Base-by-base conservation (phyloP, 2,888 invertebrate species). In the Drosophila phalerata region DNA sequence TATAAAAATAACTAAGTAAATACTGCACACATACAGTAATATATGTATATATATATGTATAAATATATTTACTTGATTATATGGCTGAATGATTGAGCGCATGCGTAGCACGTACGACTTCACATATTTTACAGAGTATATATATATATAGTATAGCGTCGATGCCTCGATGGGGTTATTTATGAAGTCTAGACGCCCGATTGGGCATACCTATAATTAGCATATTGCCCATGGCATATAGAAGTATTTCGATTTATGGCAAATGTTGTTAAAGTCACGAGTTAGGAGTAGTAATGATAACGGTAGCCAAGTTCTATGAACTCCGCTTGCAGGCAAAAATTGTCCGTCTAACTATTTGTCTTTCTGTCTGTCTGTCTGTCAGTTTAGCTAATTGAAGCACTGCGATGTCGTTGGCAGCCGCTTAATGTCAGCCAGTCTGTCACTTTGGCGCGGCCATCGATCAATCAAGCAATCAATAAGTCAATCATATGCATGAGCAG, bases 181-280 rank as follows among this genome's bases (percentile, higher is more conserved):
- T 85, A 85, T 85, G 81, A 73, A 86, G 85, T 85, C 85, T 85
- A 85, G 88, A 85, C 88, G 48, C 82, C 52, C 48, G 76, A 76
- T 85, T 80, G 85, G 84, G 85, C 85, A 80, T 76, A 69, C 64
- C 55, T 85, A 70, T 76, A 76, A 84, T 84, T 87, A 87, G 78
- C 82, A 84, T 81, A 66, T 40, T 48, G 37, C 15, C 30, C 32
- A 40, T 45, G 45, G 48, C 57, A 58, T 38, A 56, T 51, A 55
- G 43, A 51, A 30, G 13, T 49, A 51, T 34, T 22, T 43, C 34
- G 40, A 56, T 63, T 47, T 56, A 56, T 48, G 11, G 28, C 43
- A 37, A 64, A 19, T 62, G 42, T 30, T 55, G 42, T 38, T 60
- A 8, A 22, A 22, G 15, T 34, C 25, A 1, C 10, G n/a, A 25